Evolutionary conservation across 2,113 vertebrate species (phyloP), one percentile per base, ranked within the genome.

Genomic region (Fukomys damarensis): DNA sequence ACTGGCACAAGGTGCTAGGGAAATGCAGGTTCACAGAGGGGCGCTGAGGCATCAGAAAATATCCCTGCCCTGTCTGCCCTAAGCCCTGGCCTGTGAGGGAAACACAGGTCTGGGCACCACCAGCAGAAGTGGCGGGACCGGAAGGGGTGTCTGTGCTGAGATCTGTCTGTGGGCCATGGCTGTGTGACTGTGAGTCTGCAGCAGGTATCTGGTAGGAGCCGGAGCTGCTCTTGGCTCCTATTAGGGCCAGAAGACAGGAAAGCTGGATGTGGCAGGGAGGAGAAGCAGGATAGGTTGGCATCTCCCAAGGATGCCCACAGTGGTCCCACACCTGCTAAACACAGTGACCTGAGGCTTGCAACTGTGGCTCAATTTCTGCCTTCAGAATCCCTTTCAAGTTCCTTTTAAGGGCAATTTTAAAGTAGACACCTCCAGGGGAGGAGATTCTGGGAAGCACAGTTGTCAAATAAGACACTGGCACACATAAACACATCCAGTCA

Each of bases 111-210:
- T 35, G 12, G 43, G 14, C 14, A 46, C 7, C 13, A 22, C 4
- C 24, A 16, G 11, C 16, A 22, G 54, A 80, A 88, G 35, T 43
- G 56, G 41, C 11, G 9, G 41, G 46, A 3, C 65, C 24, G 2
- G 30, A 74, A 32, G 24, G 17, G 46, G 11, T 2, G 22, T 52
- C 22, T 66, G 30, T 74, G 66, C 0, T 4, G 65, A 41, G n/a
- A 28, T 43, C 56, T 1, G 5, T 38, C 10, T 2, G 7, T 32
- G 12, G 2, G 7, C 16, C n/a, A 19, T 6, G 41, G 41, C n/a
- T 12, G 38, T 0, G 0, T 46, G 54, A 59, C 76, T 35, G 52
- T 12, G 49, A 35, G 24, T 32, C 13, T 80, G 49, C 63, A 89
- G 41, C 63, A 79, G 61, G 61, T 11, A 2, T 20, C 41, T 43